A percentile compares a stretch with the other conserved stretches of the same genome.
Evolutionary conservation across 2,888 invertebrate species (phyloP).

Genomic region (Pasiphila rectangulata): DNA sequence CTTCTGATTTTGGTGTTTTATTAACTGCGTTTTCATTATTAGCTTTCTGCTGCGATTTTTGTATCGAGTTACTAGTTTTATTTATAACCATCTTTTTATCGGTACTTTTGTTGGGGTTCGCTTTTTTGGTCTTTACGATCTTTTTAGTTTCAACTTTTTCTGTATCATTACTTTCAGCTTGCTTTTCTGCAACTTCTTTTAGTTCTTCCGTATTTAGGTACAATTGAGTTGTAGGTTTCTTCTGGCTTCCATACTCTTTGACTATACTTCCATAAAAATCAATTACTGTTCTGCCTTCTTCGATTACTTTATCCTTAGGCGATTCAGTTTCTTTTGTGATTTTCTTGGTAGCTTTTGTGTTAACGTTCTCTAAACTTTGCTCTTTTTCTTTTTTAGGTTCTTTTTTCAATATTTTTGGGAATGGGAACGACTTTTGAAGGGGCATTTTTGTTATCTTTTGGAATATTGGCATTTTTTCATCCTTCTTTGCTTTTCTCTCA

Average conservation of each 20-base stretch:
- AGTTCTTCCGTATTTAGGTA: slow-evolving; percentile 84
- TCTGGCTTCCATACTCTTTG: slow-evolving; percentile 83
- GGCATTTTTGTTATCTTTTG: slow-evolving; percentile 72
- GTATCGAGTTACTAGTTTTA: slow-evolving; percentile 37
- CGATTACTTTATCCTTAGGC: slow-evolving; percentile 68
- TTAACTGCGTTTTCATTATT: slow-evolving; percentile 29
- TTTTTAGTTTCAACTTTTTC: slow-evolving; percentile 43
- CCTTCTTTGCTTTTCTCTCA: slow-evolving; percentile 52
- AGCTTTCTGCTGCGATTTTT: slow-evolving; percentile 36
- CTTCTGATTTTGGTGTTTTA: slow-evolving; percentile 28
- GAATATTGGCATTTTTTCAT: slow-evolving; percentile 62
- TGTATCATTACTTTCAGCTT: slow-evolving; percentile 50
- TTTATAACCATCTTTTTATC: slow-evolving; percentile 34
- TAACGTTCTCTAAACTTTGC: slow-evolving; percentile 32
- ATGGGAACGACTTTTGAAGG: slow-evolving; percentile 58
- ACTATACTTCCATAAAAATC: slow-evolving; percentile 91
- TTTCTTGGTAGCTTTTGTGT: slow-evolving; percentile 33
- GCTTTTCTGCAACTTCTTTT: slow-evolving; percentile 80
- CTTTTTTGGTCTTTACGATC: slow-evolving; percentile 42
- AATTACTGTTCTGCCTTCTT: slow-evolving; percentile 85
- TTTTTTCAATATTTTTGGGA: slow-evolving; percentile 62
- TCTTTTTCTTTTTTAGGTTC: slow-evolving; percentile 50
- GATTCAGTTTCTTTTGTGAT: slow-evolving; percentile 45
- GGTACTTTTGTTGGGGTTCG: slow-evolving; percentile 37
- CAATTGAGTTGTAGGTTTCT: slow-evolving; percentile 71